A percentile compares a stretch with the other conserved stretches of the same genome.
Conservation (phyloP, 2,113 vertebrate species). For the Cynopterus brachyotis region DNA sequence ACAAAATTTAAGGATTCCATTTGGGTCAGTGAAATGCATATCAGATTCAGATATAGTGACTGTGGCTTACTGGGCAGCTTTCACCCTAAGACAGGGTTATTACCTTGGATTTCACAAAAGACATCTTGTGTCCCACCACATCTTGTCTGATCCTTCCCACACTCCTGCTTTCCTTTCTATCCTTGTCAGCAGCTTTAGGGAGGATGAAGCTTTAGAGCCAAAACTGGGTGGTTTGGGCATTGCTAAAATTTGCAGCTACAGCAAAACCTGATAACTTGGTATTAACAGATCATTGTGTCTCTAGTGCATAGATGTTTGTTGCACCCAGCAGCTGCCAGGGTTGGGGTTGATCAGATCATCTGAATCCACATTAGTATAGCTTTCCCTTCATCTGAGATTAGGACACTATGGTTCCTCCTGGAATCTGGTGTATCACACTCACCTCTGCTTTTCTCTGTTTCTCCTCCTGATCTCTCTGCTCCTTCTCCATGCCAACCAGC, state of each 20-base stretch:
- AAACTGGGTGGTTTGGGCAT: slow-evolving; percentile 55
- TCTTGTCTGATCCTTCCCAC: background rate
- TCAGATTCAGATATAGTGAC: background rate
- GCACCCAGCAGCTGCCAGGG: background rate
- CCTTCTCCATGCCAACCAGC: slow-evolving; percentile 94
- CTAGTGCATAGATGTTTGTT: slow-evolving; percentile 7
- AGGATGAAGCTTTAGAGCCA: slow-evolving; percentile 43
- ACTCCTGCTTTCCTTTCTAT: slow-evolving; percentile 19
- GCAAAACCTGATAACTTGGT: slow-evolving; percentile 66
- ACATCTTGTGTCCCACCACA: background rate
- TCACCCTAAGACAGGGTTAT: background rate
- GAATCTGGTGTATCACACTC: slow-evolving; percentile 6
- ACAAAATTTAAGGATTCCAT: background rate
- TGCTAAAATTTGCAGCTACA: slow-evolving; percentile 55
- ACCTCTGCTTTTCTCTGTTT: slow-evolving; percentile 98
- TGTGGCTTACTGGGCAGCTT: background rate
- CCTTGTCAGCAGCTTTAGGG: slow-evolving; percentile 58
- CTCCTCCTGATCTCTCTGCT: slow-evolving; percentile 89
- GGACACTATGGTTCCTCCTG: fast-evolving
- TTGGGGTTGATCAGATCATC: background rate
- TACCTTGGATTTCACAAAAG: background rate
- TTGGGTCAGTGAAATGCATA: background rate
- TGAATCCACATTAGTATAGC: background rate
- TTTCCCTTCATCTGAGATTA: background rate
- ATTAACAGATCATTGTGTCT: slow-evolving; percentile 53